phyloP scores from a whole-genome alignment of 2,797 vertebrate genomes.

The Distichodus sexfasciatus region DNA sequence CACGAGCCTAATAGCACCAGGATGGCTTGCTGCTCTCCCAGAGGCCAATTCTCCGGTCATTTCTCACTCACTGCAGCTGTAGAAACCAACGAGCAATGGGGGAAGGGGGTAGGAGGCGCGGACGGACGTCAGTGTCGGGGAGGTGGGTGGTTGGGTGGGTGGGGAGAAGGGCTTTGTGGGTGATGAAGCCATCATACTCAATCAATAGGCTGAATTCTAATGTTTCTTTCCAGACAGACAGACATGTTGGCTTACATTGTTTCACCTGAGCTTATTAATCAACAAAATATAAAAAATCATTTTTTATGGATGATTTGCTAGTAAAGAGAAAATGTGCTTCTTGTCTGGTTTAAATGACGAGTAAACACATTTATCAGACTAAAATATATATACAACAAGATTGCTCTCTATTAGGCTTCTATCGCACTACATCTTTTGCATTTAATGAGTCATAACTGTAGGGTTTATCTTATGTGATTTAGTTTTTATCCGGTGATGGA shows the following conservation, averaged over 20 bases:
- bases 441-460: too few relatives aligned
- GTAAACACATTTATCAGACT: neutral
- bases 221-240: conserved; percentile 15
- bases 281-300: neutral
- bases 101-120: conserved; percentile 45
- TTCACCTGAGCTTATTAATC: conserved; percentile 17
- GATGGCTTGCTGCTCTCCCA: conserved; percentile 81
- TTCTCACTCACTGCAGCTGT: conserved; percentile 82
- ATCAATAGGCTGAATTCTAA: conserved; percentile 38
- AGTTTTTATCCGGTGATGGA: too few relatives aligned
- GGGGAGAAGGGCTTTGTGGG: too few relatives aligned
- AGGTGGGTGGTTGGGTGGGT: conserved; percentile 24
- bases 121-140: conserved; percentile 13
- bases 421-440: neutral
- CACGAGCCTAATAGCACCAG: conserved; percentile 86
- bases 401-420: neutral
- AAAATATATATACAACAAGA: neutral
- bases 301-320: conserved; percentile 19
- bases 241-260: conserved; percentile 22
- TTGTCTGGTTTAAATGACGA: neutral
- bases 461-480: too few relatives aligned
- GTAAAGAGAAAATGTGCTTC: conserved; percentile 15
- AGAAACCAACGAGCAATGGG: conserved; percentile 71
- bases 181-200: conserved; percentile 56
- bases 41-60: conserved; percentile 85